Evolutionary conservation across 1,140 invertebrate species (phyloP), one percentile per base, ranked within the genome.

Genomic region (Capitella teleta): DNA sequence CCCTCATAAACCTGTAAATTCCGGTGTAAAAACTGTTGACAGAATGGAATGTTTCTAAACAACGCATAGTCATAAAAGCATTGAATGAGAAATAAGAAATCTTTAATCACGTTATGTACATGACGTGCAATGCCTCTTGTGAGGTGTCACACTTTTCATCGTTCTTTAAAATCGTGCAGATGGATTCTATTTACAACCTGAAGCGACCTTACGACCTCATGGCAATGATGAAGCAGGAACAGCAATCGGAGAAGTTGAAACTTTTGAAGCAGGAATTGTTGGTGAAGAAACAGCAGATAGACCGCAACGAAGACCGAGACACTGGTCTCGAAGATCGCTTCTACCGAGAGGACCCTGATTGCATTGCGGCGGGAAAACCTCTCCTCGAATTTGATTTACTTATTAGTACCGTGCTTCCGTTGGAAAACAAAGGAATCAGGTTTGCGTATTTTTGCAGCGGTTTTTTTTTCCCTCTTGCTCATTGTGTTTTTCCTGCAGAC

Each of bases 141-240:
- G n/a, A n/a, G n/a, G n/a, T n/a, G n/a, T n/a, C n/a, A n/a, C n/a
- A n/a, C n/a, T n/a, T n/a, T n/a, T n/a, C n/a, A n/a, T n/a, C n/a
- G n/a, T n/a, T n/a, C n/a, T n/a, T n/a, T n/a, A n/a, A n/a, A n/a
- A n/a, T n/a, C n/a, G n/a, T 34, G 14, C 58, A 78, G 77, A 60
- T 71, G 57, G 76, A 88, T 61, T 86, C 86, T 4, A 79, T 84
- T 1, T 89, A 84, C 72, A 79, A 83, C 68, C 74, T 90, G 68
- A 77, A 79, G 30, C 73, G 81, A 46, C 84, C 86, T 0, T 80
- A 87, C 64, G 85, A 91, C 68, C 70, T 92, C 23, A 67, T 88
- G 38, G 80, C 81, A 0, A 81, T 91, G 64, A 68, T 89, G 58
- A 82, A 87, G 26, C 87, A 91, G 74, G 86, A 89, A 61, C 78